These are phyloP conservation scores for Clarias magur DNA, from an alignment of 2,113 vertebrate genomes.

Conservation along the genomic window DNA sequence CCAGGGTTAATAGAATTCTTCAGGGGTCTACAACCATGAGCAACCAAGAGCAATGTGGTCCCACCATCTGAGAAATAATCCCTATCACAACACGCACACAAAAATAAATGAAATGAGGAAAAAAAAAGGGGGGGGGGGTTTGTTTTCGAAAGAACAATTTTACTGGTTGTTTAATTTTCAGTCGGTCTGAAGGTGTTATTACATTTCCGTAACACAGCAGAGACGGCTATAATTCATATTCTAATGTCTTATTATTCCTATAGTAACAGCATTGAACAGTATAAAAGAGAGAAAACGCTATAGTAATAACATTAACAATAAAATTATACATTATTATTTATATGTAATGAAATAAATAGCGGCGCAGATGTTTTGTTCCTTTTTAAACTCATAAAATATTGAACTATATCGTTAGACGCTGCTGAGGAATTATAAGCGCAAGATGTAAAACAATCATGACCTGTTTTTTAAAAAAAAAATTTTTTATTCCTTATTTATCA, in stretches of 20 bases:
- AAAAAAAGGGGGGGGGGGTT: slow-evolving; percentile 22
- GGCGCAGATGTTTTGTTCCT: background rate
- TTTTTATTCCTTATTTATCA: slow-evolving; percentile 36
- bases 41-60: slow-evolving; percentile 59
- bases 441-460: background rate
- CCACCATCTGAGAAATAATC: slow-evolving; percentile 66
- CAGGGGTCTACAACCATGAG: slow-evolving; percentile 67
- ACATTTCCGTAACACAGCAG: background rate
- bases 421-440: background rate
- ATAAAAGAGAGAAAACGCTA: too few species aligned
- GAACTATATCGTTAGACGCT: background rate
- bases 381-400: background rate
- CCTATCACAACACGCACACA: slow-evolving; percentile 52
- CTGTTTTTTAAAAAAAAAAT: background rate
- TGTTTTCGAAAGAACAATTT: slow-evolving; percentile 40
- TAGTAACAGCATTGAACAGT: background rate
- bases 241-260: background rate
- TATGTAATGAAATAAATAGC: background rate
- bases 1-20: slow-evolving; percentile 73
- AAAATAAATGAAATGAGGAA: slow-evolving; percentile 55
- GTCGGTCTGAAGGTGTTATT: background rate
- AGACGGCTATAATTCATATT: background rate
- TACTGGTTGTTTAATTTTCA: slow-evolving; percentile 15
- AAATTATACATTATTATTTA: too few species aligned
- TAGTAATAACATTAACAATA: background rate